Percentiles rank a stretch among this genome's conserved stretches.
These are phyloP conservation scores for Lepus townsendii DNA, from an alignment of 2,797 vertebrate genomes.

Conservation along the genomic window DNA sequence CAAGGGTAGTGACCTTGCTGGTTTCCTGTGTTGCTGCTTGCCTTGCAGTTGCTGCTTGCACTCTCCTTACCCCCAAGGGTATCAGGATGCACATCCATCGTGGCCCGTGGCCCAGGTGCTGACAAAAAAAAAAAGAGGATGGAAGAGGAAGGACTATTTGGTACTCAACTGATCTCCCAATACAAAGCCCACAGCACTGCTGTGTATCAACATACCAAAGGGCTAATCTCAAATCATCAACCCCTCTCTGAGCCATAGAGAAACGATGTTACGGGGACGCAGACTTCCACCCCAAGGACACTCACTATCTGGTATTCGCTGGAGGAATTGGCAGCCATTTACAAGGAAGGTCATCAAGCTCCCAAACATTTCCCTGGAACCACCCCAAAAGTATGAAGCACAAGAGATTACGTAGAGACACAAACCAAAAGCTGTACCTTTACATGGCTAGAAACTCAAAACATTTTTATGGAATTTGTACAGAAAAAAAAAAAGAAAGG, in stretches of 20 bases:
- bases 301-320: not conserved
- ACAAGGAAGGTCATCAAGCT: not conserved
- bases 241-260: not conserved
- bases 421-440: not conserved
- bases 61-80: conserved; percentile 53
- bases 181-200: not conserved
- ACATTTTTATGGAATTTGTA: not conserved
- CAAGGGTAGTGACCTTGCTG: conserved; percentile 64
- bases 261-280: not conserved
- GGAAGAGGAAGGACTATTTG: conserved; percentile 46
- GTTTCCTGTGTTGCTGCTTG: conserved; percentile 1
- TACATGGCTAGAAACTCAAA: not conserved
- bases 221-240: not conserved
- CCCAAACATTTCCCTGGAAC: not conserved
- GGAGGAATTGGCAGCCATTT: not conserved
- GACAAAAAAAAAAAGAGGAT: conserved; percentile 38
- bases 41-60: not conserved
- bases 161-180: not conserved
- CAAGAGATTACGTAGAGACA: not conserved
- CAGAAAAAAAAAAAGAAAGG: not conserved
- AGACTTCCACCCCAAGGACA: not conserved
- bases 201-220: not conserved
- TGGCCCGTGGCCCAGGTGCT: conserved; percentile 63
- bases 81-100: conserved; percentile 46
- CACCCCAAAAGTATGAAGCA: not conserved